A percentile compares a stretch with the other conserved stretches of the same genome.
These are phyloP conservation scores for Etia nguti DNA, from an alignment of 2,113 vertebrate species.

Conservation along the genomic window DNA sequence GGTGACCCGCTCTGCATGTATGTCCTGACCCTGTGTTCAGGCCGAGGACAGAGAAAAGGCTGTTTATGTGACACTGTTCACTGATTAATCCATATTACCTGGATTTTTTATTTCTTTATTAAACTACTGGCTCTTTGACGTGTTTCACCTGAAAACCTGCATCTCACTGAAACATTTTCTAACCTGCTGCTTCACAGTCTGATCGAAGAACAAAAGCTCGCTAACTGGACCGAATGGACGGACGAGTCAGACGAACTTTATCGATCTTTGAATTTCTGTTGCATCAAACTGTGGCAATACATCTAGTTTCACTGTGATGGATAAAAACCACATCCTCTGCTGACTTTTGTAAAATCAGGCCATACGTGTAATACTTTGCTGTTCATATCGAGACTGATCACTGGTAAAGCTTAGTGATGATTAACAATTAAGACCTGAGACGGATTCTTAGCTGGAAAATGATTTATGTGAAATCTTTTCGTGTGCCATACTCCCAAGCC, in stretches of 20 bases:
- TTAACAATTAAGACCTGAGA: constrained; percentile 11
- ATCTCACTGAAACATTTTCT: neutral
- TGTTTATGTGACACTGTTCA: neutral
- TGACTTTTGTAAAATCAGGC: constrained; percentile 29
- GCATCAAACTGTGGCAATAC: constrained; percentile 42
- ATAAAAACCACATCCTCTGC: constrained; percentile 1
- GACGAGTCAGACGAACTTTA: neutral
- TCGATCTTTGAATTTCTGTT: neutral
- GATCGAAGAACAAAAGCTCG: neutral
- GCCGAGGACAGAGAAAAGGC: neutral
- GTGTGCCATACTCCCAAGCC: constrained; percentile 47
- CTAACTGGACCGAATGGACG: neutral
- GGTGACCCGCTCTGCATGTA: neutral
- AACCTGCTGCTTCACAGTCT: constrained; percentile 2
- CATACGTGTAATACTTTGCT: constrained; percentile 21
- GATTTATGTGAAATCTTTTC: constrained; percentile 38
- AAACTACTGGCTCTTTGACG: neutral
- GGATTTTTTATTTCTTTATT: neutral
- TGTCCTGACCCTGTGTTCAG: neutral
- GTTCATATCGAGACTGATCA: constrained; percentile 39
- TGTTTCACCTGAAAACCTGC: neutral
- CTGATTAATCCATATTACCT: neutral
- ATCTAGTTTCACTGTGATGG: constrained; percentile 61
- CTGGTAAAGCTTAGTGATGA: constrained; percentile 31
- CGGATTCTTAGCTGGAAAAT: neutral